Evolutionary conservation across 2,888 invertebrate genomes (phyloP).

Genomic region (Xanthia togata): DNA sequence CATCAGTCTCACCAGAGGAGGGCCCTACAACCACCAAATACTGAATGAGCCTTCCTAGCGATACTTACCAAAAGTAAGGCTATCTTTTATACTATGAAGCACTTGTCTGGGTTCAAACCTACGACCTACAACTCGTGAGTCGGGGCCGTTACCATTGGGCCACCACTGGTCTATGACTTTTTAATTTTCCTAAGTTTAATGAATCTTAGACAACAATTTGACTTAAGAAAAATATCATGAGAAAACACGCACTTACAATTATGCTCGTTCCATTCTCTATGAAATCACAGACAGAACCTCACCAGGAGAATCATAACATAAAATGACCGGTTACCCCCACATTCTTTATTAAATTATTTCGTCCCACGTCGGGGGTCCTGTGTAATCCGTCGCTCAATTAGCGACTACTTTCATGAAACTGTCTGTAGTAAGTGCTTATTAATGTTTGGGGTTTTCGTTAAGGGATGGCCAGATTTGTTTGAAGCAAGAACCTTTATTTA

Average conservation of each 20-base stretch:
- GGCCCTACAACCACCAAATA: no score
- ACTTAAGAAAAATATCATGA: background rate
- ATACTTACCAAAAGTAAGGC: no score
- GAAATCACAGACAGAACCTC: background rate
- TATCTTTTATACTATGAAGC: no score
- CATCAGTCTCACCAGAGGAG: no score
- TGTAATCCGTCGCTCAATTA: conserved; percentile 26
- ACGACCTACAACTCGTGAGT: no score
- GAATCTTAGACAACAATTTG: background rate
- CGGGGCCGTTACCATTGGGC: no score
- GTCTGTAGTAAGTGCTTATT: background rate
- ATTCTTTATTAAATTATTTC: conserved; percentile 18
- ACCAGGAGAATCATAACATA: background rate
- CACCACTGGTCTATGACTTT: no score
- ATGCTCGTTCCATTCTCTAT: background rate
- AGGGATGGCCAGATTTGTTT: background rate
- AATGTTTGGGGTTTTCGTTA: conserved; percentile 4
- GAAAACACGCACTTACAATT: background rate
- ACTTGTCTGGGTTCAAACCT: no score
- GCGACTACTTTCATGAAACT: conserved; percentile 14
- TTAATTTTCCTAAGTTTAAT: no score
- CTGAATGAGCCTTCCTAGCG: no score
- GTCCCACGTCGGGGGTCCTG: background rate
- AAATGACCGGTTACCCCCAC: background rate
- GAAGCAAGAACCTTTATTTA: conserved; percentile 15